Percentiles rank a stretch among this genome's conserved stretches.
Conservation (phyloP, 2,888 invertebrate species). For the Caenorhabditis afra region DNA sequence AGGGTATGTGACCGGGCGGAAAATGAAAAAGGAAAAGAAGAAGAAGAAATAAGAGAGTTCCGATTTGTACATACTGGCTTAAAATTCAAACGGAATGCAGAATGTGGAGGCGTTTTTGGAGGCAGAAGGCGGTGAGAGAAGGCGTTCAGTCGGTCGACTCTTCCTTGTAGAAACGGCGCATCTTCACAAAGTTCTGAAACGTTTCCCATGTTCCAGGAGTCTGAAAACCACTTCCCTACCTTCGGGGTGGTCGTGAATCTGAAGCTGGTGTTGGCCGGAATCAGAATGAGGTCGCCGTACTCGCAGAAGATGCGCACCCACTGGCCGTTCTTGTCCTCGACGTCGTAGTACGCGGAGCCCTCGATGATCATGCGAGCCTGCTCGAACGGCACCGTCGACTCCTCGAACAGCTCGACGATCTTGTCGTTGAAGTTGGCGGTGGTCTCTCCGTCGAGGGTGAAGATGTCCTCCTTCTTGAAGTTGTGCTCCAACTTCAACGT, state of each 20-base stretch:
- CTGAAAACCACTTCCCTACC: conserved; percentile 57
- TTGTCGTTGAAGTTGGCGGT: conserved; percentile 79
- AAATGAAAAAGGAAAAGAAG: too few species aligned
- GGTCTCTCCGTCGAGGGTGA: conserved; percentile 76
- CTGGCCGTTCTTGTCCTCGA: conserved; percentile 84
- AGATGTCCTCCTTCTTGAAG: conserved; percentile 78
- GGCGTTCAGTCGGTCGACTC: conserved; percentile 32
- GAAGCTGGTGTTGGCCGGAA: conserved; percentile 96
- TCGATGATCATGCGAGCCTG: conserved; percentile 78
- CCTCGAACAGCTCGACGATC: conserved; percentile 79
- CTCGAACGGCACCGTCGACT: conserved; percentile 73
- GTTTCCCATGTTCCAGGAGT: conserved; percentile 4
- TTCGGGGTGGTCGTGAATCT: conserved; percentile 86
- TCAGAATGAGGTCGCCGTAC: conserved; percentile 91
- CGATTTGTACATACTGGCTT: conserved; percentile 31
- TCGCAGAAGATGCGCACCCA: conserved; percentile 93
- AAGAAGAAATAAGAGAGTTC: too few species aligned
- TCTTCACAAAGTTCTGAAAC: conserved; percentile 79
- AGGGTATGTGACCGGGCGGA: conserved; percentile 13
- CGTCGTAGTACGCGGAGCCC: conserved; percentile 78
- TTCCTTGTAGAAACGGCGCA: conserved; percentile 78
- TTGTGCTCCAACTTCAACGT: conserved; percentile 77
- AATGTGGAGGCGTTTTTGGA: background rate
- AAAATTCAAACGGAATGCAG: too few species aligned
- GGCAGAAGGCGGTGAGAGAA: background rate